phyloP scores from a whole-genome alignment of 2,797 vertebrate species.

The Sebastes dallii region DNA sequence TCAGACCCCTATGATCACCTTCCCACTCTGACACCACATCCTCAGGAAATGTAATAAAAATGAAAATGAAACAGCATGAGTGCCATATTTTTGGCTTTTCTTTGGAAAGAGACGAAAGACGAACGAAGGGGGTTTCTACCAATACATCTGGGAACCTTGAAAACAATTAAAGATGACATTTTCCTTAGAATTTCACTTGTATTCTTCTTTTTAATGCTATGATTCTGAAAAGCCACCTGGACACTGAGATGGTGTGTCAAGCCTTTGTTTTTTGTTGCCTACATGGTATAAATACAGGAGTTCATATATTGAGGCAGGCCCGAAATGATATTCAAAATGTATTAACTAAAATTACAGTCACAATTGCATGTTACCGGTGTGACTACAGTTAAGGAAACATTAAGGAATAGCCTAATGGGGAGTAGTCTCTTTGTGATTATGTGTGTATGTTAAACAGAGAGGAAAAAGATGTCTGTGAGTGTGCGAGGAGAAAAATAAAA shows the following conservation, averaged over 20 bases:
- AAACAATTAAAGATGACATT: slow-evolving; percentile 58
- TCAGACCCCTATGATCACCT: slow-evolving; percentile 29
- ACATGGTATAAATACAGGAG: not conserved
- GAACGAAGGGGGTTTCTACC: slow-evolving; percentile 6
- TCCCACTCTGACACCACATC: slow-evolving; percentile 35
- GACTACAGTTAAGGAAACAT: not conserved
- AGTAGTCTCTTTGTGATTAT: not conserved
- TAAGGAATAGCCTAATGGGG: not conserved
- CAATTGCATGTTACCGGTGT: not conserved
- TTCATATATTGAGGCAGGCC: not conserved
- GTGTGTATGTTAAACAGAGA: not conserved
- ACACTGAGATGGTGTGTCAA: not conserved
- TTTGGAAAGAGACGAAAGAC: slow-evolving; percentile 12
- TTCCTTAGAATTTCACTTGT: slow-evolving; percentile 27
- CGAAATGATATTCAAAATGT: not conserved
- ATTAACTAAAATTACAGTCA: not conserved
- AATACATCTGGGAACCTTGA: slow-evolving; percentile 59
- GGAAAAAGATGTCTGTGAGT: not conserved
- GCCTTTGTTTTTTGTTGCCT: not conserved
- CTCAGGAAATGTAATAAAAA: slow-evolving; percentile 60
- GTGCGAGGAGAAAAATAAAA: slow-evolving; percentile 15
- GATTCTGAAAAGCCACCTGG: not conserved
- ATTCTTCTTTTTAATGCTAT: not conserved
- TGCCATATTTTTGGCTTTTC: slow-evolving; percentile 2
- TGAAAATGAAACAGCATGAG: slow-evolving; percentile 35